Conservation (phyloP, 2,797 vertebrate species). For the Hippocampus kuda region DNA sequence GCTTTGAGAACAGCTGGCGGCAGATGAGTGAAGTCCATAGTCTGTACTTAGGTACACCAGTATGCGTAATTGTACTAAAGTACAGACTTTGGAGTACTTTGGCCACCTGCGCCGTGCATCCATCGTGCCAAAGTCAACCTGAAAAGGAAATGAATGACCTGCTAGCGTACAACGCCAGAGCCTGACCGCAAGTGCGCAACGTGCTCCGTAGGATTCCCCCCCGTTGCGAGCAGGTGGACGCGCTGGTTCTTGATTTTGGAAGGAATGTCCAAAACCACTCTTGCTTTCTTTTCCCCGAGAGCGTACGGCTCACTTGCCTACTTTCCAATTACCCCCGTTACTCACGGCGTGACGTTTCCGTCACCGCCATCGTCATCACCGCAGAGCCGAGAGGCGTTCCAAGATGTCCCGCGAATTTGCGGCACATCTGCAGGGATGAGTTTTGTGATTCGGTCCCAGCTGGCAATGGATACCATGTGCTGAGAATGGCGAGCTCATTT, state of each 20-base stretch:
- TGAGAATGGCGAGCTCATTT: neutral
- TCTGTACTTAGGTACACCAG: no score
- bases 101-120: neutral
- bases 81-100: neutral
- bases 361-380: neutral
- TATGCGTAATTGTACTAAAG: neutral
- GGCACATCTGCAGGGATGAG: neutral
- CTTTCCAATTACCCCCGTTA: neutral
- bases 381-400: neutral
- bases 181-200: neutral
- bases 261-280: neutral
- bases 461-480: neutral
- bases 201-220: neutral
- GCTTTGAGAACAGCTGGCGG: no score
- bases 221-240: neutral
- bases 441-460: no score
- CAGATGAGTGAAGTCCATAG: no score
- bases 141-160: constrained; percentile 2
- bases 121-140: neutral
- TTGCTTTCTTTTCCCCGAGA: neutral
- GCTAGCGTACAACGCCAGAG: neutral
- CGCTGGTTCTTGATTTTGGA: neutral
- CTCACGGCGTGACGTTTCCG: neutral
- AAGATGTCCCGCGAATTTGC: neutral
- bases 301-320: neutral